Conservation (phyloP, 2,113 vertebrate genomes). For the Poecile atricapillus region DNA sequence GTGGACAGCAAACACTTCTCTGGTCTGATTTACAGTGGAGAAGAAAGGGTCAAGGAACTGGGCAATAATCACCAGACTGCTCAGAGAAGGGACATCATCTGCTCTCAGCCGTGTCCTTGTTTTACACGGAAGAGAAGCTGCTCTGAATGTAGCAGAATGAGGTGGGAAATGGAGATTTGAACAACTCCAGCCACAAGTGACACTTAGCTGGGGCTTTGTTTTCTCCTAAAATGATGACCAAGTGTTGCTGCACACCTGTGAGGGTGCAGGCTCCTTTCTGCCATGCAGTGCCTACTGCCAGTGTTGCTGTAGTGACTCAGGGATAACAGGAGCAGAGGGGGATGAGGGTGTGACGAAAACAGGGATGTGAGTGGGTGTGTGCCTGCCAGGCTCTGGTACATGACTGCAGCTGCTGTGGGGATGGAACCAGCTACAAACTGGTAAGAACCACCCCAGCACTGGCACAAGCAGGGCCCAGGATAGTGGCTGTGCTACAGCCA, state of each 20-base stretch:
- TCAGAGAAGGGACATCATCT: neutral
- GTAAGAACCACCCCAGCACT: accelerated
- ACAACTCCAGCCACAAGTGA: neutral
- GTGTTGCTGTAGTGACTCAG: neutral
- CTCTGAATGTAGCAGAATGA: neutral
- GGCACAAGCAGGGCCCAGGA: accelerated
- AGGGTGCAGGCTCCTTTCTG: neutral
- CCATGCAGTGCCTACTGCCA: neutral
- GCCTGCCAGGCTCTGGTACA: neutral
- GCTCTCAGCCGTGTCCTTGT: neutral
- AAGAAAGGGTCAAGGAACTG: neutral
- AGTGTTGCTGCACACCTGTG: neutral
- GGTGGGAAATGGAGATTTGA: neutral
- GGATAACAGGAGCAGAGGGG: neutral
- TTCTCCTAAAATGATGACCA: neutral
- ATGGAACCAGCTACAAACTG: neutral
- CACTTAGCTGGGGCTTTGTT: neutral
- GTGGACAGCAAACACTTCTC: neutral
- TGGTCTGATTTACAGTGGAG: neutral
- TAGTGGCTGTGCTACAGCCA: accelerated
- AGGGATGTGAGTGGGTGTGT: neutral
- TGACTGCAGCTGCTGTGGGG: neutral
- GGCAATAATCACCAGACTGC: neutral
- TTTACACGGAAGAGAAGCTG: neutral
- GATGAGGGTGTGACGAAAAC: neutral